Percentiles rank a stretch among this genome's conserved stretches.
Evolutionary conservation across 1,140 invertebrate genomes (phyloP).

Genomic region (Aplysia californica): DNA sequence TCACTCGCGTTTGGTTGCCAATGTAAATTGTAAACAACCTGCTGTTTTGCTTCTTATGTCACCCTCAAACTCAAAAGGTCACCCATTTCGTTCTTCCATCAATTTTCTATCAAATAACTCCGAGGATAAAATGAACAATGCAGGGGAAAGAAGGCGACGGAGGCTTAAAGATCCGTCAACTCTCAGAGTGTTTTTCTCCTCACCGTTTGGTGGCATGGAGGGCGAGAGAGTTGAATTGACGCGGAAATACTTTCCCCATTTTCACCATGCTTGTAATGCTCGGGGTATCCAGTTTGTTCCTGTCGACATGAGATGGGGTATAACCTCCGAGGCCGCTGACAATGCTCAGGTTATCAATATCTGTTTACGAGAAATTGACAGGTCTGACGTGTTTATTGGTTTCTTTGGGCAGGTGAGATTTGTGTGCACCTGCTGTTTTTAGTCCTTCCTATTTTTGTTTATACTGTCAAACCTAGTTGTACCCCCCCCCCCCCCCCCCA

Average conservation of each 20-base stretch:
- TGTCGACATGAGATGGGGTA: constrained; percentile 65
- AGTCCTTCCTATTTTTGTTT: too few species aligned
- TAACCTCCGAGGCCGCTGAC: constrained; percentile 57
- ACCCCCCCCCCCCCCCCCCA: too few species aligned
- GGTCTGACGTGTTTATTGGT: constrained; percentile 63
- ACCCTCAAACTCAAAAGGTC: too few species aligned
- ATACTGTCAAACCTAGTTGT: too few species aligned
- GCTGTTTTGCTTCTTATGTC: too few species aligned
- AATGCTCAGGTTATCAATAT: constrained; percentile 62
- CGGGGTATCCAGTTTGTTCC: constrained; percentile 60
- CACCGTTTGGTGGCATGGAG: constrained; percentile 64
- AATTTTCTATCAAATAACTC: too few species aligned
- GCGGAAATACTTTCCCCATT: constrained; percentile 55
- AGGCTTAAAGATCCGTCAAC: constrained; percentile 50
- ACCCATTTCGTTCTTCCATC: too few species aligned
- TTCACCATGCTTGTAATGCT: constrained; percentile 55
- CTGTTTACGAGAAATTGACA: constrained; percentile 58
- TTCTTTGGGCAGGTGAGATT: constrained; percentile 63
- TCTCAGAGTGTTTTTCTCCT: constrained; percentile 62
- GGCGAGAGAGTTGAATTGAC: constrained; percentile 60
- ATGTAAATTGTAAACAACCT: too few species aligned
- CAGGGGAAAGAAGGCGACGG: too few species aligned
- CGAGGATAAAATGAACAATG: too few species aligned
- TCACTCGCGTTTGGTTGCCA: too few species aligned
- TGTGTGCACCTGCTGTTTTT: too few species aligned